phyloP scores from a whole-genome alignment of 1,140 invertebrate genomes.

The Aphelenchoides fujianensis region DNA sequence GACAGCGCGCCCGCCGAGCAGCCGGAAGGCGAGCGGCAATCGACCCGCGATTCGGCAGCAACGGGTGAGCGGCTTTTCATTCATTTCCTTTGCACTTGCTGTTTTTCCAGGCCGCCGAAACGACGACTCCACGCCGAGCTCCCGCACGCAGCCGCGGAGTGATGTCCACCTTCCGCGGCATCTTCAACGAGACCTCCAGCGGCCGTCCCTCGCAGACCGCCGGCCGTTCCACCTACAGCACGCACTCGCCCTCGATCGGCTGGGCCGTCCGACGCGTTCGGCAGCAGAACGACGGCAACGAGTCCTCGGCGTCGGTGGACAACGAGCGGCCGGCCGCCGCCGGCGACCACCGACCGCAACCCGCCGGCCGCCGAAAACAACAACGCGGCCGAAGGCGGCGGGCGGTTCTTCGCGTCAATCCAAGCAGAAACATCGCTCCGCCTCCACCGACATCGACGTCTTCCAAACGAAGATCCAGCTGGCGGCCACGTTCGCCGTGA shows the following conservation, averaged over 20 bases:
- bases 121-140: not conserved
- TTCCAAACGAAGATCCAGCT: conserved; percentile 23
- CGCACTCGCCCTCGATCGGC: conserved; percentile 25
- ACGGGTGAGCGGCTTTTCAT: too few relatives aligned
- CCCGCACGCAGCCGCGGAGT: not conserved
- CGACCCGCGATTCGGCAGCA: not conserved
- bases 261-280: conserved; percentile 24
- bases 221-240: not conserved
- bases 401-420: conserved; percentile 11
- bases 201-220: not conserved
- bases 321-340: conserved; percentile 2
- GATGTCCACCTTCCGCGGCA: not conserved
- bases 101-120: not conserved
- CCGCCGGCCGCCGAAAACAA: conserved; percentile 17
- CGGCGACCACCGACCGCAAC: not conserved
- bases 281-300: conserved; percentile 21
- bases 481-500: conserved; percentile 37
- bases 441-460: conserved; percentile 11
- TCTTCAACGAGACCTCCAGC: conserved; percentile 7
- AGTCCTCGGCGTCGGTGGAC: not conserved
- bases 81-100: too few relatives aligned
- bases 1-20: not conserved
- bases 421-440: conserved; percentile 17
- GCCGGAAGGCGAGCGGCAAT: not conserved
- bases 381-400: conserved; percentile 7